Percentiles rank a stretch among this genome's conserved stretches.
Evolutionary conservation across 2,113 vertebrate genomes (phyloP).

Genomic region (Strix uralensis): DNA sequence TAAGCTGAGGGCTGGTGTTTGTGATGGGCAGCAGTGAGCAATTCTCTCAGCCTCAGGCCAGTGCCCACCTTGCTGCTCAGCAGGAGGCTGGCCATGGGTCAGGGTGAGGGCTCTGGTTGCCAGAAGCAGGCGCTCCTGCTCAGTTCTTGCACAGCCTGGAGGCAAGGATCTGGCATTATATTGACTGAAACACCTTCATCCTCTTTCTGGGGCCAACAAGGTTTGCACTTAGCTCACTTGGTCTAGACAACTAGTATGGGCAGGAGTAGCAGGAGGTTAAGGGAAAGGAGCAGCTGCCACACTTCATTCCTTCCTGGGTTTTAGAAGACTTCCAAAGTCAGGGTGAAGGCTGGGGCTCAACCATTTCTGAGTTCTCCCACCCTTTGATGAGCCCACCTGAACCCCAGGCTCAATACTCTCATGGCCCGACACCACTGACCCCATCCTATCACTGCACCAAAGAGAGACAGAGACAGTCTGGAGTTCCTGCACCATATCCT

Average conservation of each 20-base stretch:
- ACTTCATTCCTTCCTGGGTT: background rate
- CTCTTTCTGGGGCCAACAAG: background rate
- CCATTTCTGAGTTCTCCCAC: background rate
- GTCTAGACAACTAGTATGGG: fast-evolving
- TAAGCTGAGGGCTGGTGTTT: background rate
- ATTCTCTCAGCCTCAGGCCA: fast-evolving
- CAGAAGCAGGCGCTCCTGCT: background rate
- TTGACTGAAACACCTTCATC: background rate
- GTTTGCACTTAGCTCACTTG: background rate
- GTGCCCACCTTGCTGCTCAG: background rate
- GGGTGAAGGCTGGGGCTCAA: background rate
- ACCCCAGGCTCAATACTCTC: background rate
- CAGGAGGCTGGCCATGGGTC: fast-evolving
- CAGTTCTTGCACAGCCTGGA: background rate
- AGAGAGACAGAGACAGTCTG: background rate
- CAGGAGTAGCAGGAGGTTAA: background rate
- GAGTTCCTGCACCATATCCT: background rate
- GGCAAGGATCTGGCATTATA: background rate
- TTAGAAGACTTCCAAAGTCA: background rate
- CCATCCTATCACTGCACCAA: no score
- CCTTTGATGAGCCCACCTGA: background rate
- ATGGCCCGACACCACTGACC: background rate
- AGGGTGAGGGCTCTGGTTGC: background rate
- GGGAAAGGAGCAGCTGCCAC: background rate
- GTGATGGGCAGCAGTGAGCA: background rate